Percentiles rank a stretch among this genome's conserved stretches.
These are phyloP conservation scores for Macrobrachium nipponense DNA, from an alignment of 1,140 invertebrate species.

Conservation along the genomic window DNA sequence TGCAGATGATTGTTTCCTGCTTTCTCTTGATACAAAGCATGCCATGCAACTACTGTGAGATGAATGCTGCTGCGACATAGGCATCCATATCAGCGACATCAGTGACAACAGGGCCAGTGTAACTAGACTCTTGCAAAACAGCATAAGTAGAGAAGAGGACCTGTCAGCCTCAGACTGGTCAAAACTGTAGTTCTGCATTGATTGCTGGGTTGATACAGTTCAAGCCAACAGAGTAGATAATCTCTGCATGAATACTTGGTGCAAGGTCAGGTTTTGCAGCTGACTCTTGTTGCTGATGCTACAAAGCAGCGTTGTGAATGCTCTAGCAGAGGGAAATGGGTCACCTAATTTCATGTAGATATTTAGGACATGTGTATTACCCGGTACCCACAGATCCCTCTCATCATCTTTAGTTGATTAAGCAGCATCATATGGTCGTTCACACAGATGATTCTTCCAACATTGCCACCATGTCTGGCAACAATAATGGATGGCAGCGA, in stretches of 20 bases:
- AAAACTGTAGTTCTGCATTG: slow-evolving; percentile 16
- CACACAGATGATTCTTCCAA: too few relatives aligned
- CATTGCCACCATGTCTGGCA: too few relatives aligned
- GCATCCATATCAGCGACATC: slow-evolving; percentile 13
- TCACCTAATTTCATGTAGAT: slow-evolving; percentile 2
- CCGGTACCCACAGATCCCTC: background rate
- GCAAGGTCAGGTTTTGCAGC: slow-evolving; percentile 19
- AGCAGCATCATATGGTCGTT: background rate
- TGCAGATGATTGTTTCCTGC: background rate
- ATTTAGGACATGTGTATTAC: background rate
- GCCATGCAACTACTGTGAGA: background rate
- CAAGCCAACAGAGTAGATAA: slow-evolving; percentile 17
- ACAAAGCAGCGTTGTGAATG: slow-evolving; percentile 14
- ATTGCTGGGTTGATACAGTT: slow-evolving; percentile 13
- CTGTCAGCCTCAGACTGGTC: slow-evolving; percentile 21
- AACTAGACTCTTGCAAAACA: slow-evolving; percentile 1
- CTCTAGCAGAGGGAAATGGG: background rate
- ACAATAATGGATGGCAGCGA: too few relatives aligned
- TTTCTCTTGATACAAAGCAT: slow-evolving; percentile 19
- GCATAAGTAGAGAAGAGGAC: slow-evolving; percentile 13
- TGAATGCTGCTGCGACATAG: slow-evolving; percentile 7
- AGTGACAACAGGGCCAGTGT: too few relatives aligned
- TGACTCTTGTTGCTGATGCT: background rate
- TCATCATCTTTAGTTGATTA: slow-evolving; percentile 21
- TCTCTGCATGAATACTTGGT: slow-evolving; percentile 12